Conservation (phyloP, 2,888 invertebrate species). For the Coelinius sp. region DNA sequence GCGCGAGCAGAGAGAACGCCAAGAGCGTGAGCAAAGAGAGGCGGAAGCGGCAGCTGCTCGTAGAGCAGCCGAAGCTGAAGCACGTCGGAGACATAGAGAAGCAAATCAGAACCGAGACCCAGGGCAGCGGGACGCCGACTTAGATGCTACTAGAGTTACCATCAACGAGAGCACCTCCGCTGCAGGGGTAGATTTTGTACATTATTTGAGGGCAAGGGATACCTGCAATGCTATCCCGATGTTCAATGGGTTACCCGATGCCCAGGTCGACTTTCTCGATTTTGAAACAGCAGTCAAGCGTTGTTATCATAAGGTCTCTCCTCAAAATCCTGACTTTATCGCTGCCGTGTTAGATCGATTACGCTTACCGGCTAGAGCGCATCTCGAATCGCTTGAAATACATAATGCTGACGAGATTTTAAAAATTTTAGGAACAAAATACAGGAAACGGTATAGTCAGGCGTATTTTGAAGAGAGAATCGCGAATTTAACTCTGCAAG, state of each 20-base stretch:
- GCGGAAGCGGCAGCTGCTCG: too few species aligned
- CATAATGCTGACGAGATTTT: not conserved
- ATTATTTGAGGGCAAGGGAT: not conserved
- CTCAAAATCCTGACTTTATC: not conserved
- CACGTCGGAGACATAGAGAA: not conserved
- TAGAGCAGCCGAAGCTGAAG: not conserved
- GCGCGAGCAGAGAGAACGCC: too few species aligned
- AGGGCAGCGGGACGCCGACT: not conserved
- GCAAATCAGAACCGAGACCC: not conserved
- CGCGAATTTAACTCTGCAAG: not conserved
- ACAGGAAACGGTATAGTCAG: not conserved
- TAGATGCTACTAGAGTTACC: not conserved
- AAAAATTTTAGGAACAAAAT: not conserved
- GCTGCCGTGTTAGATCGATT: not conserved
- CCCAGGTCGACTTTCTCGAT: not conserved
- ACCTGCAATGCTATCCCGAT: not conserved
- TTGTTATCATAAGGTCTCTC: not conserved
- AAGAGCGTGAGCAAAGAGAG: too few species aligned
- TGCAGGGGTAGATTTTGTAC: not conserved
- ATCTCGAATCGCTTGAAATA: not conserved
- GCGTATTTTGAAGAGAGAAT: not conserved
- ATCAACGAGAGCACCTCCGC: not conserved
- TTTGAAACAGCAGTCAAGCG: not conserved
- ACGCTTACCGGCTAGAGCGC: not conserved
- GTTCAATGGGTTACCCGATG: not conserved